Evolutionary conservation across 2,888 invertebrate species (phyloP), one percentile per base, ranked within the genome.

Genomic region (Amphipyra berbera): DNA sequence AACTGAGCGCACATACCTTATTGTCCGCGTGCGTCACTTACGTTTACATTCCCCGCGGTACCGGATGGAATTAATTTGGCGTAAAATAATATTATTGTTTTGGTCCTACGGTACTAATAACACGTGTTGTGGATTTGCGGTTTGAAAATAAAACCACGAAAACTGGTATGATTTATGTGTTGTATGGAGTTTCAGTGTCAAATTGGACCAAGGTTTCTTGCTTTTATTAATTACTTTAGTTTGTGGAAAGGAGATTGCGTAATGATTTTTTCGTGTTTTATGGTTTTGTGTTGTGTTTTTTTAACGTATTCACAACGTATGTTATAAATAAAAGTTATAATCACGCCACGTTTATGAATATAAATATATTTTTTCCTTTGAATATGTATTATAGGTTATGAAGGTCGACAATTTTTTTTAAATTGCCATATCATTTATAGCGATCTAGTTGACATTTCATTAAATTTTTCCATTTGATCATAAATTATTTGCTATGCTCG

Each of bases 71-170:
- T 57, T 49, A 59, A 47, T 61, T 37, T 47, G 21, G 41, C 50
- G 30, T 42, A 66, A 59, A 6, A 63, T 56, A 73, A 65, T 69
- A 73, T 76, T 69, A 76, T 69, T 63, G 69, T 73, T 69, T 69
- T 42, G 46, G 13, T 66, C 33, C 53, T 69, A n/a, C 13, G 15
- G 33, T 45, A 21, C 44, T 21, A 48, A 49, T 21, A 48, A 49
- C 66, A 49, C 49, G 63, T 60, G 73, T 48, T 57, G 35, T 27
- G 7, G n/a, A 21, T 3, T 21, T 21, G 21, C 3, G 21, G 21
- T 21, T 15, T 56, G 14, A 52, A 52, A 63, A 68, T 55, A 55
- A 73, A 72, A 55, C 64, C 64, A 37, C 27, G 33, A 4, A 45
- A 41, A 40, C 42, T 10, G 49, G 12, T n/a, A 37, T 60, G 45